phyloP scores from a whole-genome alignment of 2,797 vertebrate species.

The Amniataba percoides region DNA sequence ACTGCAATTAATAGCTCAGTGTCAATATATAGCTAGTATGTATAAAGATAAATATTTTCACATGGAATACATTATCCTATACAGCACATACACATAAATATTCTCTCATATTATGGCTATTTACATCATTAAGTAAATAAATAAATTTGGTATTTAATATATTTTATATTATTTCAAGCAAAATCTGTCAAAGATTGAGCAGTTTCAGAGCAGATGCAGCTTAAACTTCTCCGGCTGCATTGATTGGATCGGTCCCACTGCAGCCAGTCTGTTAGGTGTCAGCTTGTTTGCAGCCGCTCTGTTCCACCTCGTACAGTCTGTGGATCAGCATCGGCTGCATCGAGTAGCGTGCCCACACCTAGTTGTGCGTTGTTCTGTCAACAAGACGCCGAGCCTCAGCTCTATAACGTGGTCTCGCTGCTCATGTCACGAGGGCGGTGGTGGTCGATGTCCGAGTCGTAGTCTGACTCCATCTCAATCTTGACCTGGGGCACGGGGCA shows the following conservation, averaged over 20 bases:
- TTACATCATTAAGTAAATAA: slow-evolving; percentile 57
- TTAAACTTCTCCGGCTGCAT: not conserved
- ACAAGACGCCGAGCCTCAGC: not conserved
- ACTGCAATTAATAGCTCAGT: slow-evolving; percentile 15
- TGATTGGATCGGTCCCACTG: slow-evolving; percentile 22
- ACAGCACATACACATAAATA: slow-evolving; percentile 58
- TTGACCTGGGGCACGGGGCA: slow-evolving; percentile 94
- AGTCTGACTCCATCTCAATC: slow-evolving; percentile 97
- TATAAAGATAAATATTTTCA: slow-evolving; percentile 60
- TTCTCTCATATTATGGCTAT: slow-evolving; percentile 33
- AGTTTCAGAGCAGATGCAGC: slow-evolving; percentile 33
- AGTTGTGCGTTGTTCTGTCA: not conserved
- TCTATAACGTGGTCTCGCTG: slow-evolving; percentile 92
- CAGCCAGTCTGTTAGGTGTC: slow-evolving; percentile 17
- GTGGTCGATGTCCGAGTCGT: slow-evolving; percentile 89
- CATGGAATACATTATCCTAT: slow-evolving; percentile 51
- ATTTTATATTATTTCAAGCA: slow-evolving; percentile 25
- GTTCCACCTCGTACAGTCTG: not conserved
- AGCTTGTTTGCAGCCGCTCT: not conserved
- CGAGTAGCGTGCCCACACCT: slow-evolving; percentile 3
- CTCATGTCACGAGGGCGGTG: slow-evolving; percentile 86
- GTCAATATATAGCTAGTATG: slow-evolving; percentile 32
- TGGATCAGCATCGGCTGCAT: slow-evolving; percentile 36
- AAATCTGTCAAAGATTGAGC: slow-evolving; percentile 28
- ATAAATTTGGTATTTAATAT: slow-evolving; percentile 43